Evolutionary conservation across 2,888 invertebrate species (phyloP), one percentile per base, ranked within the genome.

Genomic region (Microchrysa polita): DNA sequence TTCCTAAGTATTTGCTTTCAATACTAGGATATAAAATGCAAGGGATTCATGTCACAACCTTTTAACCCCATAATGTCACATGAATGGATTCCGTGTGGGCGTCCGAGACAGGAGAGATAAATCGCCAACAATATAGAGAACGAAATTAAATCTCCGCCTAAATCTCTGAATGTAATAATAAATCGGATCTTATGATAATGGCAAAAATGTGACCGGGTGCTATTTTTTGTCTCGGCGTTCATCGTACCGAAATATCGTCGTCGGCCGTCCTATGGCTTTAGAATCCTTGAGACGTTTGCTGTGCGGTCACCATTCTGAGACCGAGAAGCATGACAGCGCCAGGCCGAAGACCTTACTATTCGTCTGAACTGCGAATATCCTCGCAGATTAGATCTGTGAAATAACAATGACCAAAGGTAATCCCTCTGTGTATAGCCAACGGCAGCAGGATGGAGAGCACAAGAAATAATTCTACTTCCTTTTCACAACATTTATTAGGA

Each of bases 101-200:
- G n/a, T n/a, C n/a, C n/a, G n/a, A n/a, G n/a, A n/a, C n/a, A n/a
- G n/a, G 48, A 48, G 10, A 48, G 14, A 48, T 48, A 48, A 48
- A 48, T 48, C 59, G 23, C 40, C 40, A 7, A 16, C 16, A 40
- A 34, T 40, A n/a, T 34, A 18, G 61, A 16, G 9, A 9, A 10
- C 61, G n/a, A 40, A 61, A n/a, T 61, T 61, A 16, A 61, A 34
- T 34, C 61, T 23, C 20, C 12, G 4, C 60, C 10, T 40, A 61
- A 61, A 61, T 61, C 61, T 42, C 61, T 16, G 34, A 40, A 61
- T 40, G 42, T 61, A 61, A 61, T 61, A 61, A 61, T 34, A 40
- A 40, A 61, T 61, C 34, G 61, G 61, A 61, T 61, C 40, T 16
- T 61, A 34, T 16, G 61, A 61, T 40, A 34, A 61, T 23, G 34